These are phyloP conservation scores for Azemiops feae DNA, from an alignment of 2,113 vertebrate genomes.

Conservation along the genomic window DNA sequence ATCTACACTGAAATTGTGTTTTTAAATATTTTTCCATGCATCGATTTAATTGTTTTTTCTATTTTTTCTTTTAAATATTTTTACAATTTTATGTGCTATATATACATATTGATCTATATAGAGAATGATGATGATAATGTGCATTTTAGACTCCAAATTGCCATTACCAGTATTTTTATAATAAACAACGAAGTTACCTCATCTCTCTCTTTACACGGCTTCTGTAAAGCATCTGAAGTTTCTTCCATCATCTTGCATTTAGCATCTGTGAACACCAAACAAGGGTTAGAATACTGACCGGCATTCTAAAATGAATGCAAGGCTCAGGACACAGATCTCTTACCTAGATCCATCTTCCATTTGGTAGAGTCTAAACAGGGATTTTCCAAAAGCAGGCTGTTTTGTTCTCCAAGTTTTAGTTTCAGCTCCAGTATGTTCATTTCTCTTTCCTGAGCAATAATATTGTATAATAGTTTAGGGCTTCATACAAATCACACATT, in stretches of 20 bases:
- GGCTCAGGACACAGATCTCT: not conserved
- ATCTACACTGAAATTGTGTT: not conserved
- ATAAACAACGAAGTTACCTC: conserved; percentile 68
- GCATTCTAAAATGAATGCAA: not conserved
- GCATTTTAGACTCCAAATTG: not conserved
- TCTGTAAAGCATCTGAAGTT: conserved; percentile 58
- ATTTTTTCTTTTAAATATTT: not conserved
- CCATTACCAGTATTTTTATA: not conserved
- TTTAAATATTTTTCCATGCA: not conserved
- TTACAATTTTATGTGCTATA: not conserved
- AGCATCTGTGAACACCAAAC: conserved; percentile 34
- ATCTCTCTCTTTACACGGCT: conserved; percentile 77
- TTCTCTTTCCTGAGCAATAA: conserved; percentile 57
- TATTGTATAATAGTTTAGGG: not conserved
- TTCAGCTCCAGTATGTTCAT: conserved; percentile 60
- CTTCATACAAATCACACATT: not conserved
- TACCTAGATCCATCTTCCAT: conserved; percentile 44
- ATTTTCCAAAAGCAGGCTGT: conserved; percentile 29
- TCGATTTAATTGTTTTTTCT: not conserved
- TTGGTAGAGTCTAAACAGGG: not conserved
- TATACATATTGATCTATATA: not conserved
- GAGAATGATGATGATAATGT: not conserved
- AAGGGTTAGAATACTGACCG: not conserved
- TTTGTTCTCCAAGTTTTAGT: conserved; percentile 55
- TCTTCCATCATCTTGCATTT: conserved; percentile 11